Conservation (phyloP, 2,113 vertebrate species). For the Oenanthe oenanthe region DNA sequence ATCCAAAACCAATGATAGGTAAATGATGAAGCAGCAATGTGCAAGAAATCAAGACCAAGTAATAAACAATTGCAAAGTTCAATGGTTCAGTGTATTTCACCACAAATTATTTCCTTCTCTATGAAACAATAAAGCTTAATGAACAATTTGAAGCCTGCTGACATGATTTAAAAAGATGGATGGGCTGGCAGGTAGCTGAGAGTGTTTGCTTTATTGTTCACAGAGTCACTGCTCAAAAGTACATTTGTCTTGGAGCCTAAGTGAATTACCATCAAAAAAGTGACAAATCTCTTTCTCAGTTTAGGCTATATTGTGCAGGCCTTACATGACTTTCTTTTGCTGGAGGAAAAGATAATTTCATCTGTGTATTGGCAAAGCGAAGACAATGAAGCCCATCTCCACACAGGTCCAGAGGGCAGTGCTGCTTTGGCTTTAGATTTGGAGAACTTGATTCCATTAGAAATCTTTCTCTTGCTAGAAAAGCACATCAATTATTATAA, state of each 20-base stretch:
- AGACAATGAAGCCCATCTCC: background rate
- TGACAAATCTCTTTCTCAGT: constrained; percentile 41
- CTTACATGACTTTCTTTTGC: background rate
- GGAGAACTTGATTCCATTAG: background rate
- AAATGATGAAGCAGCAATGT: background rate
- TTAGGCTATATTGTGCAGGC: background rate
- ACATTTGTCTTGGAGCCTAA: constrained; percentile 37
- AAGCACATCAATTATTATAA: background rate
- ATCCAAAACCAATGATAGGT: background rate
- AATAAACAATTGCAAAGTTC: constrained; percentile 49
- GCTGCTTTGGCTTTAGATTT: background rate
- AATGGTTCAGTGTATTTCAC: background rate
- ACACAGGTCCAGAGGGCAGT: background rate
- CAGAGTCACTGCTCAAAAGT: background rate
- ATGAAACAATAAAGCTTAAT: constrained; percentile 22
- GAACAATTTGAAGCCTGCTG: constrained; percentile 25
- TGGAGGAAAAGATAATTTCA: background rate
- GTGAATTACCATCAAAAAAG: constrained; percentile 49
- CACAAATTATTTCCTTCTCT: constrained; percentile 22
- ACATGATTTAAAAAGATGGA: constrained; percentile 60
- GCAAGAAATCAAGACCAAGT: constrained; percentile 28
- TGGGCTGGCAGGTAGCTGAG: background rate
- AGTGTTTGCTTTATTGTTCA: constrained; percentile 48
- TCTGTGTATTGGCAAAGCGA: background rate
- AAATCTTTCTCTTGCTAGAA: background rate